Conservation (phyloP, 2,888 invertebrate genomes). For the Clepsis dumicolana region DNA sequence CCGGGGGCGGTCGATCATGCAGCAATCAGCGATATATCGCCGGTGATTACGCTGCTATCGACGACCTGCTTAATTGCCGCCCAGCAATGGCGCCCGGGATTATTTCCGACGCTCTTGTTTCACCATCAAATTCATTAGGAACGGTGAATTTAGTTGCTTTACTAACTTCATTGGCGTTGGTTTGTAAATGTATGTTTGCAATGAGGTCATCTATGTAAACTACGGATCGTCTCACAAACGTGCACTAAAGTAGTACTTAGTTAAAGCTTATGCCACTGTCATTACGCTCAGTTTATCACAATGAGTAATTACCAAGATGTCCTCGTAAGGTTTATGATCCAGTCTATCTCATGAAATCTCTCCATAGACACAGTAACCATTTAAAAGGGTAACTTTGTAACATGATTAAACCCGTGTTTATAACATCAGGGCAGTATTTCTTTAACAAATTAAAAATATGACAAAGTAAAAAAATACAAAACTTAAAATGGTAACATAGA, state of each 20-base stretch:
- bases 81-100: conserved; percentile 48
- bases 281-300: background rate
- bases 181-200: background rate
- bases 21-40: conserved; percentile 36
- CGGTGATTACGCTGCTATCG: conserved; percentile 29
- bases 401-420: no score
- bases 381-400: no score
- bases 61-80: conserved; percentile 51
- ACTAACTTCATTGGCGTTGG: background rate
- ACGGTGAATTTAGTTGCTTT: conserved; percentile 19
- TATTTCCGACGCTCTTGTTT: conserved; percentile 47
- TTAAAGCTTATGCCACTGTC: background rate
- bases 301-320: background rate
- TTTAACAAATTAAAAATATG: no score
- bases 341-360: background rate
- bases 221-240: background rate
- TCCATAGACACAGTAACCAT: no score
- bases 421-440: no score
- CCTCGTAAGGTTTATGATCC: background rate
- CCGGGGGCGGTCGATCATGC: conserved; percentile 28
- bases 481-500: no score
- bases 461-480: no score
- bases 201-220: conserved; percentile 7
- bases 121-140: conserved; percentile 38
- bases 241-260: background rate